Evolutionary conservation across 1,140 invertebrate species (phyloP).

Genomic region (Polypedilum vanderplanki): DNA sequence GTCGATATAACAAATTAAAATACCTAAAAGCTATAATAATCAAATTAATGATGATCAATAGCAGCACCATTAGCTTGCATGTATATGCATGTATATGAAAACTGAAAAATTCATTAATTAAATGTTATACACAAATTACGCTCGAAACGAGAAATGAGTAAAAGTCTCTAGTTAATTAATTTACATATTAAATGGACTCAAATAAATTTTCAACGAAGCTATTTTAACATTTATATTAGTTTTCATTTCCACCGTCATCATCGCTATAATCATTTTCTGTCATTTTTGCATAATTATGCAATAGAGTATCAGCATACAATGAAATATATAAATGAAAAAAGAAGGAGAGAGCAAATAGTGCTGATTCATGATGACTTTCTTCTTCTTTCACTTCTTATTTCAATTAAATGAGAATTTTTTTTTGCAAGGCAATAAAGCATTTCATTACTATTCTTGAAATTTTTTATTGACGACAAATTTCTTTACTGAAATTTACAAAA

Average conservation of each 20-base stretch:
- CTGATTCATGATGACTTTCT: not conserved
- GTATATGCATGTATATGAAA: not conserved
- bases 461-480: no score
- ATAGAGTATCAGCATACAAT: not conserved
- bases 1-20: no score
- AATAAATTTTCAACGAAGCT: not conserved
- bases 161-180: conserved; percentile 27
- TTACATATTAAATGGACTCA: conserved; percentile 8
- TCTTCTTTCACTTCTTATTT: not conserved
- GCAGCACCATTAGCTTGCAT: not conserved
- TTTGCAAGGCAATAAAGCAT: no score
- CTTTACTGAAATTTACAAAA: no score
- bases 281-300: not conserved
- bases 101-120: conserved; percentile 10
- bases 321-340: no score
- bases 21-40: no score
- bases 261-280: not conserved
- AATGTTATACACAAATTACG: conserved; percentile 3
- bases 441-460: no score
- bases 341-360: not conserved
- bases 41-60: conserved; percentile 2
- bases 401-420: not conserved
- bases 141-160: not conserved
- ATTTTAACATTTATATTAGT: conserved; percentile 9
- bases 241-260: not conserved